phyloP scores from a whole-genome alignment of 2,888 invertebrate species.

The Neoaliturus tenellus region DNA sequence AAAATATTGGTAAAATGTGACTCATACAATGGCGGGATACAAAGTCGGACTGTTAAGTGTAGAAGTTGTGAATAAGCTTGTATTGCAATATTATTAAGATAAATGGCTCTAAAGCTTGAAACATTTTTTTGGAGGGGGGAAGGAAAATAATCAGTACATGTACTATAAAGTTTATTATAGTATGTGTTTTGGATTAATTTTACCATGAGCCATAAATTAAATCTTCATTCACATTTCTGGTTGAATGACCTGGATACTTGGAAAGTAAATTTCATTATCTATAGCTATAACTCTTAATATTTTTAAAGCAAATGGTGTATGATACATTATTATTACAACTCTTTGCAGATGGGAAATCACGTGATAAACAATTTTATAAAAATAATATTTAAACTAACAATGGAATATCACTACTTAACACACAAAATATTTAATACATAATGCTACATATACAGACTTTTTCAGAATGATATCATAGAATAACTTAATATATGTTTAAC shows the following conservation, averaged over 20 bases:
- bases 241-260: not conserved
- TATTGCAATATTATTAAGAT: no score
- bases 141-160: not conserved
- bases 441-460: conserved; percentile 25
- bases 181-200: not conserved
- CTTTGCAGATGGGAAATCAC: not conserved
- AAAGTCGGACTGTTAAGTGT: no score
- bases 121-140: no score
- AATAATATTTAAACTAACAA: conserved; percentile 30
- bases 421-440: conserved; percentile 40
- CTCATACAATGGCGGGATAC: no score
- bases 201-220: not conserved
- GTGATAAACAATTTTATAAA: not conserved
- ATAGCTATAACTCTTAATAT: not conserved
- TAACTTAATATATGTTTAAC: conserved; percentile 39
- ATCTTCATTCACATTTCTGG: conserved; percentile 8
- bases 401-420: conserved; percentile 33
- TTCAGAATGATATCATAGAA: not conserved
- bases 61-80: no score
- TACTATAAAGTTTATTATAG: conserved; percentile 18
- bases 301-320: not conserved
- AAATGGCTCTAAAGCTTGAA: no score
- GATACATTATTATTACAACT: not conserved
- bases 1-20: no score
- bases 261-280: not conserved